Conservation (phyloP, 2,113 vertebrate genomes). For the Hymenochirus boettgeri region DNA sequence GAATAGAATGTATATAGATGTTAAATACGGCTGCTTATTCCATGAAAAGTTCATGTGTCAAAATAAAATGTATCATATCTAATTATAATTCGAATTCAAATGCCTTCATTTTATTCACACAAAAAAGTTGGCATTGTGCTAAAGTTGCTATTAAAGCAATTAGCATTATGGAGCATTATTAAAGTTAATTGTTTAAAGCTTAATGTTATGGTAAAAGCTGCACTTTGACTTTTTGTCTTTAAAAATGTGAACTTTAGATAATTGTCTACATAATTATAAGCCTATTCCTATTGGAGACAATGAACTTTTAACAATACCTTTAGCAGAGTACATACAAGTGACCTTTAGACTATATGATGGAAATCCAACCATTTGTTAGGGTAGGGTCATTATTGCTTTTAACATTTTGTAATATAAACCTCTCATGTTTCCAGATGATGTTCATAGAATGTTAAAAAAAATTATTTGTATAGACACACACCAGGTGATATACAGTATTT, state of each 20-base stretch:
- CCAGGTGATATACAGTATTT: too few species aligned
- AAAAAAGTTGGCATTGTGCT: slow-evolving; percentile 38
- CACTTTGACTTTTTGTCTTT: slow-evolving; percentile 41
- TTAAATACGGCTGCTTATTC: slow-evolving; percentile 28
- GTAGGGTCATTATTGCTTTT: background rate
- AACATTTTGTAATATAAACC: background rate
- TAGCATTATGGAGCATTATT: slow-evolving; percentile 33
- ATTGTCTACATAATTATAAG: slow-evolving; percentile 52
- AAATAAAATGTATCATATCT: slow-evolving; percentile 22
- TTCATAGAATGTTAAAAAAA: background rate
- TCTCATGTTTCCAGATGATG: background rate
- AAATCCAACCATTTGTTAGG: slow-evolving; percentile 45
- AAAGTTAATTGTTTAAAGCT: slow-evolving; percentile 43
- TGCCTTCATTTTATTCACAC: slow-evolving; percentile 19
- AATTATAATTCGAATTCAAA: slow-evolving; percentile 35
- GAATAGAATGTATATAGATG: slow-evolving; percentile 14
- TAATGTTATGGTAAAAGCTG: slow-evolving; percentile 38
- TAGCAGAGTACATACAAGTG: slow-evolving; percentile 54
- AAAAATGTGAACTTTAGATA: slow-evolving; percentile 60
- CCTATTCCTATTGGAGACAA: slow-evolving; percentile 50
- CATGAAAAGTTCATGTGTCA: slow-evolving; percentile 33
- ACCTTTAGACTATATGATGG: slow-evolving; percentile 49
- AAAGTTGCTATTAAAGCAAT: slow-evolving; percentile 41
- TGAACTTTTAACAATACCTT: slow-evolving; percentile 63
- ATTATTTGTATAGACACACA: too few species aligned